Conservation (phyloP, 1,140 invertebrate genomes). For the Saccostrea cuccullata region DNA sequence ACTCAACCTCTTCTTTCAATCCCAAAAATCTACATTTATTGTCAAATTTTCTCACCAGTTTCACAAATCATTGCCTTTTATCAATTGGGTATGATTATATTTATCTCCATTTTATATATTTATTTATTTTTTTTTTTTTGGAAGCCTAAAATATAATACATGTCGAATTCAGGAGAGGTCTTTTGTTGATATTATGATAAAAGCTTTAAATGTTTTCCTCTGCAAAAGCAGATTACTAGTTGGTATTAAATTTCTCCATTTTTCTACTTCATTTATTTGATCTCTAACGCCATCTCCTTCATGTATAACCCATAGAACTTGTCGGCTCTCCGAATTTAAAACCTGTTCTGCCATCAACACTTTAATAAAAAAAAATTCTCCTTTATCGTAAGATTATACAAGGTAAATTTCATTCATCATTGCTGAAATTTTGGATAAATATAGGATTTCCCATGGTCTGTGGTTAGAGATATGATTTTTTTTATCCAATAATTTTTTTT, state of each 20-base stretch:
- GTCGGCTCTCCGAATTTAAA: not conserved
- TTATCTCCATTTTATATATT: too few relatives aligned
- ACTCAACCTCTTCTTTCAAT: not conserved
- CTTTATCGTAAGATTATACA: not conserved
- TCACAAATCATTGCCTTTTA: not conserved
- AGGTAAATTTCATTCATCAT: not conserved
- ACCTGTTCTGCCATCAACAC: constrained; percentile 12
- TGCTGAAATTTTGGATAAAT: not conserved
- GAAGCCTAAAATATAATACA: not conserved
- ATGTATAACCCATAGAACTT: not conserved
- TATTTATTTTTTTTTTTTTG: not conserved
- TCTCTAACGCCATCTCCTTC: not conserved
- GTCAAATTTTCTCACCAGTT: not conserved
- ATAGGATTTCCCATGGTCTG: too few relatives aligned
- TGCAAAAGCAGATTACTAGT: not conserved
- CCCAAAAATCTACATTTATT: not conserved
- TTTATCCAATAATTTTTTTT: too few relatives aligned
- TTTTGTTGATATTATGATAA: not conserved
- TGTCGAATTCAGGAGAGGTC: not conserved
- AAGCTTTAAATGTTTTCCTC: not conserved
- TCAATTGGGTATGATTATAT: not conserved
- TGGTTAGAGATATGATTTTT: too few relatives aligned
- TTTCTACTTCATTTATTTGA: not conserved
- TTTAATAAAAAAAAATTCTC: not conserved
- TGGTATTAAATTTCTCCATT: not conserved